Base-by-base conservation (phyloP, 2,797 vertebrate genomes). In the Philypnodon macrostomus region DNA sequence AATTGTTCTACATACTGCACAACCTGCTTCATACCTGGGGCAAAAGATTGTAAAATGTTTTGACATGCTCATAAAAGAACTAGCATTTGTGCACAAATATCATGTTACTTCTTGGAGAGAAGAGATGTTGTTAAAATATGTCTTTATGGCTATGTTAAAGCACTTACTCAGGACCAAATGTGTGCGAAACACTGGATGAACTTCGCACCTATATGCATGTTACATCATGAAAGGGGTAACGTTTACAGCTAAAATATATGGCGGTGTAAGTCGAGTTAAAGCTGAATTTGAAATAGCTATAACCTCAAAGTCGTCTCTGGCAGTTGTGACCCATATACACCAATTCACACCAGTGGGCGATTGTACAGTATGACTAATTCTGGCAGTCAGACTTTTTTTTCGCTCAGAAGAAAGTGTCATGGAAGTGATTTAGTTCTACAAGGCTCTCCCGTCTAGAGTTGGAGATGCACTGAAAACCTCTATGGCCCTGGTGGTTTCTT, bases 401-500 rank as follows among this genome's bases (percentile, higher is more conserved):
- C 37, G 51, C 60, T 70, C 65, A 61, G 66, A 69, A n/a, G n/a
- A n/a, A n/a, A n/a, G 47, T 68, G 71, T 79, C 69, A 80, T 71
- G 57, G 62, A 61, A 66, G 65, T 69, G 72, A 73, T 78, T 73
- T 74, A 73, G 66, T 64, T 34, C 49, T 27, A 11, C 45, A 37
- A 67, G 14, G 57, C 46, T 79, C 61, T 74, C 40, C 54, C 77
- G 60, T 64, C 67, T 48, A 53, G 31, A 12, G 56, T 53, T 52
- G 37, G 52, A 55, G 33, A 61, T 3, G 39, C 17, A 45, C 59
- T 72, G 31, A 65, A 67, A 75, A 23, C 52, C 53, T 42, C 53
- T 59, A 39, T 47, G 39, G 32, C 60, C 54, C 55, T 27, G 60
- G 50, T 71, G 71, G 55, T 63, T 47, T 69, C 36, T 38, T 42